These are phyloP conservation scores for Atherinosoma microstoma DNA, from an alignment of 2,797 vertebrate species.

Conservation along the genomic window DNA sequence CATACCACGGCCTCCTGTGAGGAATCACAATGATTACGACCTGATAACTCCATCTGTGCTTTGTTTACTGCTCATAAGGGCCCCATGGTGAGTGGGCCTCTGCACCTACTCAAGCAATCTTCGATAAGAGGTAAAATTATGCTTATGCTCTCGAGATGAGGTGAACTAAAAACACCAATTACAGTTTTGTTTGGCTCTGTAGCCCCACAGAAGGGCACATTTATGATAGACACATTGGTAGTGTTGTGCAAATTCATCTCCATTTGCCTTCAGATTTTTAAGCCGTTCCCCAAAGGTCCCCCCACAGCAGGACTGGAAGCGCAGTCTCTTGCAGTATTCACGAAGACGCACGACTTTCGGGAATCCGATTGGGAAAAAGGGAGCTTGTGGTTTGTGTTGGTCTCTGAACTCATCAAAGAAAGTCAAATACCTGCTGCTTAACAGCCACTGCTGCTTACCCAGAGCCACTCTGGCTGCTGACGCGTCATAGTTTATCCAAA, in stretches of 20 bases:
- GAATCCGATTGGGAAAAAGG: not conserved
- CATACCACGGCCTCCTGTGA: constrained; percentile 13
- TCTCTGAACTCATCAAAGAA: constrained; percentile 24
- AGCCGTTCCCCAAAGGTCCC: no score
- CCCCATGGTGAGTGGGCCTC: constrained; percentile 21
- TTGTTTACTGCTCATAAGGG: constrained; percentile 52
- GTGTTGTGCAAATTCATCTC: no score
- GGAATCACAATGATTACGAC: constrained; percentile 35
- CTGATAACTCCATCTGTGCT: constrained; percentile 42
- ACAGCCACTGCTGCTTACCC: constrained; percentile 78
- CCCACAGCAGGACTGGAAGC: no score
- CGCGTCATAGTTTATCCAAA: constrained; percentile 97
- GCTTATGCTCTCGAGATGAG: constrained; percentile 10
- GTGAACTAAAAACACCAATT: no score
- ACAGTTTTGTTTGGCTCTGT: not conserved
- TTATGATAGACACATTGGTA: not conserved
- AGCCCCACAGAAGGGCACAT: not conserved
- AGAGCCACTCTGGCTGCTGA: constrained; percentile 96
- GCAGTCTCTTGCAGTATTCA: not conserved
- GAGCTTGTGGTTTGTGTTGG: constrained; percentile 9
- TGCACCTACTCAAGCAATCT: constrained; percentile 28
- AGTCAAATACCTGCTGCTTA: constrained; percentile 25
- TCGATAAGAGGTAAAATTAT: constrained; percentile 45
- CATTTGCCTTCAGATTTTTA: not conserved
- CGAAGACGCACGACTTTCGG: not conserved